These are phyloP conservation scores for Psilopogon haemacephalus DNA, from an alignment of 2,113 vertebrate genomes.

Conservation along the genomic window DNA sequence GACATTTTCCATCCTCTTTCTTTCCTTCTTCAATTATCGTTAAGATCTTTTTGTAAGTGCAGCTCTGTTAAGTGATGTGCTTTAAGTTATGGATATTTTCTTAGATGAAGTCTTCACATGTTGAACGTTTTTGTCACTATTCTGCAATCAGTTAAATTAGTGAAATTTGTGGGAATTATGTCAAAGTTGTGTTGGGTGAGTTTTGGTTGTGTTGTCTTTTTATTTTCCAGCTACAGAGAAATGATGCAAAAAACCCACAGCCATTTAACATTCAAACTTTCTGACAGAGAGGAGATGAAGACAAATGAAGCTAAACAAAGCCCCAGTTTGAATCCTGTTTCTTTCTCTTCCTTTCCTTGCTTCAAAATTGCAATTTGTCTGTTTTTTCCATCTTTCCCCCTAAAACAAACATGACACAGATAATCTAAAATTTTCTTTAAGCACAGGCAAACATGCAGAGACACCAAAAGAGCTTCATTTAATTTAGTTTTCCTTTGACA, in stretches of 20 bases:
- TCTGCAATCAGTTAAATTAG: neutral
- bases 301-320: neutral
- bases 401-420: neutral
- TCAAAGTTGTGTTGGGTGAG: neutral
- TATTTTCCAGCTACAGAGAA: neutral
- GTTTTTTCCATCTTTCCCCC: neutral
- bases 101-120: neutral
- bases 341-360: neutral
- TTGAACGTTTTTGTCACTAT: neutral
- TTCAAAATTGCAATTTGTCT: neutral
- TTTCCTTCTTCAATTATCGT: neutral
- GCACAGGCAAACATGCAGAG: neutral
- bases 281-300: neutral
- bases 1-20: neutral
- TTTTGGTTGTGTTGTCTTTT: neutral
- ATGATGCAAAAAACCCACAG: neutral
- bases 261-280: neutral
- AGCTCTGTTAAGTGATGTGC: neutral
- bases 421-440: neutral
- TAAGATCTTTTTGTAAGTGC: neutral
- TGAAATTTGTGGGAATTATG: neutral
- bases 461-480: neutral
- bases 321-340: neutral
- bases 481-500: neutral
- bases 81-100: neutral